Evolutionary conservation across 2,113 vertebrate genomes (phyloP).

Genomic region (Phylloscopus trochiloides): DNA sequence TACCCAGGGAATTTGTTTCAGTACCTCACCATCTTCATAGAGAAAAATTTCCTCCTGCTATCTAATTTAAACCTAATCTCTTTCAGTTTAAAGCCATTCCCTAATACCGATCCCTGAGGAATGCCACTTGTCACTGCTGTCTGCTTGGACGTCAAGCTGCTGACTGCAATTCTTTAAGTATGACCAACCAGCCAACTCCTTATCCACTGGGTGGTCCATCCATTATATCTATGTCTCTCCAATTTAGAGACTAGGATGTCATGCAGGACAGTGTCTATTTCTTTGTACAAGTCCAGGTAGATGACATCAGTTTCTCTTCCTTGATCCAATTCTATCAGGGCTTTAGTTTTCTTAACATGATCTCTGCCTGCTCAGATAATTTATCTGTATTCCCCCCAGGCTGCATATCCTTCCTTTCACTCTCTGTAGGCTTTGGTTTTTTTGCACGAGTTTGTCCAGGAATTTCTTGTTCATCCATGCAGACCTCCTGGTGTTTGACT

Average conservation of each 20-base stretch:
- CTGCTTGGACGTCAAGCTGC: accelerated
- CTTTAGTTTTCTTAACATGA: not conserved
- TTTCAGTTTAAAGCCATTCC: not conserved
- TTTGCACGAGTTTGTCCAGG: not conserved
- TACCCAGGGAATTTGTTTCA: not conserved
- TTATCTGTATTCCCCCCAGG: not conserved
- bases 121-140: accelerated
- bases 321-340: not conserved
- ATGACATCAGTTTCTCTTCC: not conserved
- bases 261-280: not conserved
- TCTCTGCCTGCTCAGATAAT: not conserved
- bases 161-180: not conserved
- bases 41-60: not conserved
- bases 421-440: not conserved
- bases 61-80: not conserved
- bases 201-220: not conserved
- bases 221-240: not conserved
- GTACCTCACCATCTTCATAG: too few species aligned
- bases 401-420: not conserved
- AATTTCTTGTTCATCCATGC: not conserved
- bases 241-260: not conserved
- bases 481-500: not conserved
- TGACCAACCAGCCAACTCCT: not conserved
- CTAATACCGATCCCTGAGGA: not conserved
- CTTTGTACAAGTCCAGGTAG: not conserved